Base-by-base conservation (phyloP, 2,888 invertebrate species). In the Lasiommata megera region DNA sequence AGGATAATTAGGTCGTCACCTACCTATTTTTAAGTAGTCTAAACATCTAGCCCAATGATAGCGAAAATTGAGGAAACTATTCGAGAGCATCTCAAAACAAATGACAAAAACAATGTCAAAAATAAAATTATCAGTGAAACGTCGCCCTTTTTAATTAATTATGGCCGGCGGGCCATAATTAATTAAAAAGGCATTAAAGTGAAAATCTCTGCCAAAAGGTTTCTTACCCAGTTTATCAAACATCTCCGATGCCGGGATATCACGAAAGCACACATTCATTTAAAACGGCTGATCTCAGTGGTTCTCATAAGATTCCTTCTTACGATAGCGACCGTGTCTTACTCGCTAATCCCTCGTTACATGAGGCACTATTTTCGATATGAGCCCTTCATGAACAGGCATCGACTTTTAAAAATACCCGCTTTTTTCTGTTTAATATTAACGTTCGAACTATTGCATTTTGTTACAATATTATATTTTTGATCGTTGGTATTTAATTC, bases 231-330 rank as follows among this genome's bases (percentile, higher is more conserved):
- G 7, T 31, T 52, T 40, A 52, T 52, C 52, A 34, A 40, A 17
- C 36, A 52, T 41, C 51, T 51, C 31, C 12, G 31, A 31, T 17
- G 40, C 17, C 17, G 17, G 11, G 37, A 52, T 38, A 34, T 31
- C 41, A 11, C 41, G 31, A 52, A 41, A 29, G 52, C n/a, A 28
- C 16, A 51, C 40, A 40, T 52, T 83, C 74, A 82, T 82, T 82
- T 80, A 77, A 73, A 77, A 72, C 70, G 75, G 76, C 76, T 81
- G 75, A 80, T 73, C 77, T 72, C 65, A n/a, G 62, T 66, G 70
- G 70, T 67, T 44, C 38, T 51, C 41, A 18, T 41, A 41, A 52
- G 52, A 52, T 55, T 18, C 41, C 44, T 46, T 12, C 17, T 54
- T 50, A 50, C 41, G 50, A 55, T 47, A 54, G 28, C 48, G 43